phyloP scores from a whole-genome alignment of 2,888 invertebrate species.

The Pandemis corylana region DNA sequence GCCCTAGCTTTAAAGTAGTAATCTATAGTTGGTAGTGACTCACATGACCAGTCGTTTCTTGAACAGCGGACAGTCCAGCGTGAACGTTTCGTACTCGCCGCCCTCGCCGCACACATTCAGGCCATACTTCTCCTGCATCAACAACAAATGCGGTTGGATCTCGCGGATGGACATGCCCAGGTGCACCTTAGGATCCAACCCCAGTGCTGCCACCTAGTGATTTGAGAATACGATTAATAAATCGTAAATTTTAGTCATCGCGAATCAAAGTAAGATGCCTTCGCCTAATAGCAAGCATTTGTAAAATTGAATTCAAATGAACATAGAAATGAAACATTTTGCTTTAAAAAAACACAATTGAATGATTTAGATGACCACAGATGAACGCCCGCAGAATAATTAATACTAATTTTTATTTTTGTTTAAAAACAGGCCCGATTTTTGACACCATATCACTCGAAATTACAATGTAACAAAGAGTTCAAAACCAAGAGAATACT shows the following conservation, averaged over 20 bases:
- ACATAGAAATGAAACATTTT: too few relatives aligned
- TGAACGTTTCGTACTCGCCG: constrained; percentile 99
- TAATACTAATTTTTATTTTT: too few relatives aligned
- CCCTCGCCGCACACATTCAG: constrained; percentile 99
- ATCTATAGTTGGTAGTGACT: constrained; percentile 70
- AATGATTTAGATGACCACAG: too few relatives aligned
- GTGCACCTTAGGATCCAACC: constrained; percentile 93
- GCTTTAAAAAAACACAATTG: too few relatives aligned
- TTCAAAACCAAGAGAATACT: too few relatives aligned
- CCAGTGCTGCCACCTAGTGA: constrained; percentile 91
- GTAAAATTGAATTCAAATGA: too few relatives aligned
- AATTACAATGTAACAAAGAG: too few relatives aligned
- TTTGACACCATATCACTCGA: too few relatives aligned
- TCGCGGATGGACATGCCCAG: constrained; percentile 94
- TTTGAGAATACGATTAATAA: not conserved
- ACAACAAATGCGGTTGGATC: constrained; percentile 93
- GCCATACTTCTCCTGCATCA: constrained; percentile 97
- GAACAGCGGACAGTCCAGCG: constrained; percentile 98
- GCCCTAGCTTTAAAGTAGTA: too few relatives aligned
- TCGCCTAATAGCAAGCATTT: not conserved
- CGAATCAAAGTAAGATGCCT: not conserved
- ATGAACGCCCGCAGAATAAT: too few relatives aligned
- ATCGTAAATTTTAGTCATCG: not conserved
- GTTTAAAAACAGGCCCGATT: too few relatives aligned
- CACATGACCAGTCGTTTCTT: constrained; percentile 95